phyloP scores from a whole-genome alignment of 2,113 vertebrate genomes.

The Vidua chalybeata region DNA sequence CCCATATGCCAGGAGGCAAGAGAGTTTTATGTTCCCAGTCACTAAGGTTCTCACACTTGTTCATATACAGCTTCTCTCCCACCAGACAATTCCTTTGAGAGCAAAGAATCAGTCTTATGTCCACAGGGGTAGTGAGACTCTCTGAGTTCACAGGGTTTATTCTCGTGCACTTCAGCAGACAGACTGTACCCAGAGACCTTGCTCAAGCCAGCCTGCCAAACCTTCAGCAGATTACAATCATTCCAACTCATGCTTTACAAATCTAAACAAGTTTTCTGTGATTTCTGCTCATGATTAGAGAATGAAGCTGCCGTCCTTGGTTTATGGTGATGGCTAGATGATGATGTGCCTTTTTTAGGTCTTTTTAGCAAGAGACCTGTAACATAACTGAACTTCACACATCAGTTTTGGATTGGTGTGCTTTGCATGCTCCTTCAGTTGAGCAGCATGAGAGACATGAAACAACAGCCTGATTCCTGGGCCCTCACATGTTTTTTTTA shows the following conservation, averaged over 20 bases:
- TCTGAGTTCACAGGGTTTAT: neutral
- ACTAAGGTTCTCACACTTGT: neutral
- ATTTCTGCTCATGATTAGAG: neutral
- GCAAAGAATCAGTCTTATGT: neutral
- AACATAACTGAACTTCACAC: neutral
- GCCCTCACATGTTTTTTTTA: neutral
- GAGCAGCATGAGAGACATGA: neutral
- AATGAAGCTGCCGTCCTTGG: neutral
- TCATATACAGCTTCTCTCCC: too few species aligned
- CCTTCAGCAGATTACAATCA: neutral
- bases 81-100: neutral
- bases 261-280: neutral
- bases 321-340: neutral
- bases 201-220: neutral
- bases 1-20: neutral
- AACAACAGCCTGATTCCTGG: neutral
- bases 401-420: neutral
- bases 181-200: neutral
- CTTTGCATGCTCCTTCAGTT: neutral
- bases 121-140: neutral
- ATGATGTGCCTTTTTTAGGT: neutral
- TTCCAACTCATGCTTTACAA: neutral
- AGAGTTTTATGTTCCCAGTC: neutral
- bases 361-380: neutral
- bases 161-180: neutral